These are phyloP conservation scores for Hedya salicella DNA, from an alignment of 2,888 invertebrate genomes.

Conservation along the genomic window DNA sequence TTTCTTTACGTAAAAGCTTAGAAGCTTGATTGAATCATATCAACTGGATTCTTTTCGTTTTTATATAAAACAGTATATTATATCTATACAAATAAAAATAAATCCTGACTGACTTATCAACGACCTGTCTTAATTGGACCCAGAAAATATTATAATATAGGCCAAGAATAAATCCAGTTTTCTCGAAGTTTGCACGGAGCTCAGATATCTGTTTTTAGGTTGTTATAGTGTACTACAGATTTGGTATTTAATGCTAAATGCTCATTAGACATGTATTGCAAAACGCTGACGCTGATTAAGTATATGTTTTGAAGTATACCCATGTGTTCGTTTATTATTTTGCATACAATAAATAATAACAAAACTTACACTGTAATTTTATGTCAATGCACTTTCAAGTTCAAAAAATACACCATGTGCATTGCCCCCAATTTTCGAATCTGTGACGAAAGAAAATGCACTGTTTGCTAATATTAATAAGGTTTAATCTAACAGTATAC, in stretches of 20 bases:
- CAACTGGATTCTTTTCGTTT: no score
- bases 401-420: conserved; percentile 32
- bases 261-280: background rate
- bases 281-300: background rate
- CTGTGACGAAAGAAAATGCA: background rate
- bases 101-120: no score
- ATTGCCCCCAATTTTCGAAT: conserved; percentile 10
- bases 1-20: no score
- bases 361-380: conserved; percentile 3
- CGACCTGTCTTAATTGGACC: no score
- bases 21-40: no score
- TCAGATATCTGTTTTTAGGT: no score
- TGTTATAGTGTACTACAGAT: no score
- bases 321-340: conserved; percentile 7
- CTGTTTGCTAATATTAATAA: background rate
- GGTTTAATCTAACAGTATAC: background rate
- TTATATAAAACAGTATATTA: no score
- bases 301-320: conserved; percentile 3
- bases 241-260: background rate
- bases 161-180: no score
- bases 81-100: no score
- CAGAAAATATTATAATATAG: no score
- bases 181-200: no score
- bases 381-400: conserved; percentile 26
- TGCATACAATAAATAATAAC: conserved; percentile 17